These are phyloP conservation scores for Uria lomvia DNA, from an alignment of 2,113 vertebrate species.

Conservation along the genomic window DNA sequence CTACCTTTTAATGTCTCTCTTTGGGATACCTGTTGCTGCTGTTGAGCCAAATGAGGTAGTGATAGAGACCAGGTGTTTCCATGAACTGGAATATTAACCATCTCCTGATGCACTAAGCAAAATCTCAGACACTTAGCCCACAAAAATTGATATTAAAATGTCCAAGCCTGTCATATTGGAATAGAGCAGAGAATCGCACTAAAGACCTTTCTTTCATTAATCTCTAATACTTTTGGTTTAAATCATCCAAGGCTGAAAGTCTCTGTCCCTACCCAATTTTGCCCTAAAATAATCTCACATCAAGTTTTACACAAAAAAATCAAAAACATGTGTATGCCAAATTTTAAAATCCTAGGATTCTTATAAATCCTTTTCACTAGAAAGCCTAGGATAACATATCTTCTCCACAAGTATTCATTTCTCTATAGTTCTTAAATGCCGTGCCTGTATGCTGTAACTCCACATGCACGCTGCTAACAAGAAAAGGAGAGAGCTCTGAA, in stretches of 20 bases:
- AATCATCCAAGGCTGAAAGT: not conserved
- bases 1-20: not conserved
- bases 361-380: not conserved
- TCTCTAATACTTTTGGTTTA: not conserved
- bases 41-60: not conserved
- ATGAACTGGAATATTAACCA: not conserved
- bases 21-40: not conserved
- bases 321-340: accelerated
- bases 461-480: not conserved
- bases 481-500: not conserved
- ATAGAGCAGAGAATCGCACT: not conserved
- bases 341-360: not conserved
- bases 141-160: not conserved
- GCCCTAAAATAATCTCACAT: not conserved
- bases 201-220: not conserved
- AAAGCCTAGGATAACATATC: not conserved
- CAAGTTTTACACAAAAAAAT: not conserved
- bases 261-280: not conserved
- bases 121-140: not conserved
- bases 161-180: not conserved
- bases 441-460: not conserved
- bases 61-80: not conserved
- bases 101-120: not conserved
- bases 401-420: not conserved
- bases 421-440: not conserved